Percentiles rank a stretch among this genome's conserved stretches.
Evolutionary conservation across 2,888 invertebrate species (phyloP).

Genomic region (Dolomedes plantarius): DNA sequence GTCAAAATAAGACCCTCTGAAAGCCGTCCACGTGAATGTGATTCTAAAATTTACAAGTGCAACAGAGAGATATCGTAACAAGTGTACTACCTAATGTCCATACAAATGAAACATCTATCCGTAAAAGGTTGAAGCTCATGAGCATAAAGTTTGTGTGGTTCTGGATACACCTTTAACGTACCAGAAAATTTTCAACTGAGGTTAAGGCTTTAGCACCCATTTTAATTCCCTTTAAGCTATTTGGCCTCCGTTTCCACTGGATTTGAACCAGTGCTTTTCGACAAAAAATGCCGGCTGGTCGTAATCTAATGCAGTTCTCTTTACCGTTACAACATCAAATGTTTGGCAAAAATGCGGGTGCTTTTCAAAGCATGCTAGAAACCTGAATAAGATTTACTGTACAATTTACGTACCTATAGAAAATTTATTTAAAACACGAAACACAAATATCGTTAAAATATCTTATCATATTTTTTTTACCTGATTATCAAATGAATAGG

Average conservation of each 20-base stretch:
- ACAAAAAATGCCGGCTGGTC: not conserved
- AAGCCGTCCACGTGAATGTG: not conserved
- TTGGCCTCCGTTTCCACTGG: constrained; percentile 44
- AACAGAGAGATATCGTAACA: constrained; percentile 33
- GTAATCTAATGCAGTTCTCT: not conserved
- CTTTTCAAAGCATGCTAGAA: no score
- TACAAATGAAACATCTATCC: constrained; percentile 55
- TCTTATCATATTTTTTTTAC: no score
- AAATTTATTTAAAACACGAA: no score
- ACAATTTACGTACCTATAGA: no score
- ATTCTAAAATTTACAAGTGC: constrained; percentile 32
- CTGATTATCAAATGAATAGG: no score
- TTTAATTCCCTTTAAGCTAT: constrained; percentile 27
- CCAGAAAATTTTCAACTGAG: constrained; percentile 46
- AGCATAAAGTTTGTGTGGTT: constrained; percentile 42
- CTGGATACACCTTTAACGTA: constrained; percentile 35
- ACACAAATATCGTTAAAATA: no score
- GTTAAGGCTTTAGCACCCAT: constrained; percentile 59
- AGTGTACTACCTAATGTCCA: constrained; percentile 47
- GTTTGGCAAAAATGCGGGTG: no score
- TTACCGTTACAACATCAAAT: no score
- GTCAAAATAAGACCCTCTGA: no score
- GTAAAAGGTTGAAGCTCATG: constrained; percentile 59
- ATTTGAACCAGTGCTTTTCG: constrained; percentile 4
- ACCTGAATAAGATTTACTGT: no score